These are phyloP conservation scores for Drosophila stalkeri DNA, from an alignment of 2,888 invertebrate genomes.

Conservation along the genomic window DNA sequence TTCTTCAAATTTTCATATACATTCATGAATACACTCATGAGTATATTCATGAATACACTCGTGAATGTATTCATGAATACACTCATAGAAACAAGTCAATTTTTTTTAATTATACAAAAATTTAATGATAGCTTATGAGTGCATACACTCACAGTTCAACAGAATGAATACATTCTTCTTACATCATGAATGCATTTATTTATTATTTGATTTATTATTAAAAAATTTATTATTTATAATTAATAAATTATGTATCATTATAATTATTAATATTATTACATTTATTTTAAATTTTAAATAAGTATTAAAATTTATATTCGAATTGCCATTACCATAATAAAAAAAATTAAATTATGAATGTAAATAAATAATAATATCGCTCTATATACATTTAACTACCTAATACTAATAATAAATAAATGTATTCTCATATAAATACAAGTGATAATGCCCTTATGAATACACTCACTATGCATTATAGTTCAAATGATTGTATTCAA, in stretches of 20 bases:
- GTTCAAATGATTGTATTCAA: neutral
- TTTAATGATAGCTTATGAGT: neutral
- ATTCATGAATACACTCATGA: conserved; percentile 1
- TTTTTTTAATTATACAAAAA: neutral
- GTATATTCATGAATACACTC: conserved; percentile 4
- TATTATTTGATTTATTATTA: too few relatives aligned
- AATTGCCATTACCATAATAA: neutral
- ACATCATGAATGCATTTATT: too few relatives aligned
- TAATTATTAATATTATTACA: too few relatives aligned
- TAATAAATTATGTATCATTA: too few relatives aligned
- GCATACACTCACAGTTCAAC: neutral
- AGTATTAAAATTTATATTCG: too few relatives aligned
- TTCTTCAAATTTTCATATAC: neutral
- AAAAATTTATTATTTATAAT: too few relatives aligned
- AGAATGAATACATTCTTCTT: conserved; percentile 11
- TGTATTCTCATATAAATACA: neutral
- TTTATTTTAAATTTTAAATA: too few relatives aligned
- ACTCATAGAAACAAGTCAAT: neutral
- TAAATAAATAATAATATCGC: neutral
- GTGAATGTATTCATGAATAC: neutral
- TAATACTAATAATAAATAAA: neutral
- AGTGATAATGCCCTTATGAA: neutral
- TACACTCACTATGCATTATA: neutral
- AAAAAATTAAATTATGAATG: neutral
- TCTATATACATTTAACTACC: neutral